These are phyloP conservation scores for Tupiocoris notatus DNA, from an alignment of 2,888 invertebrate species.

Conservation along the genomic window DNA sequence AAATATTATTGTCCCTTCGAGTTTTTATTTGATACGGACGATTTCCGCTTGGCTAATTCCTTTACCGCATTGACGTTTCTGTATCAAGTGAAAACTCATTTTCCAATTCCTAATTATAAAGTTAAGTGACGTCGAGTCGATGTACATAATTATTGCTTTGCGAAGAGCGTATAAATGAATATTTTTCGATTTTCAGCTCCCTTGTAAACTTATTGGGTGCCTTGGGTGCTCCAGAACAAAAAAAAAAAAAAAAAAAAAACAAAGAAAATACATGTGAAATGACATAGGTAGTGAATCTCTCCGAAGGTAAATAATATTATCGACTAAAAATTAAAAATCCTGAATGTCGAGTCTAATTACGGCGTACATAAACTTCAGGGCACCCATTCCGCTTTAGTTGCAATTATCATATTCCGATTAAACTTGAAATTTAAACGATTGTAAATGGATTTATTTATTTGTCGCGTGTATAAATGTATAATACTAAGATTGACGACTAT, in stretches of 20 bases:
- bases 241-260: background rate
- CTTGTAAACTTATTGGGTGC: background rate
- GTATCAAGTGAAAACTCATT: background rate
- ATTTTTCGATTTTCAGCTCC: too few relatives aligned
- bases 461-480: constrained; percentile 25
- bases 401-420: background rate
- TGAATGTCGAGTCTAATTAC: background rate
- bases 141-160: too few relatives aligned
- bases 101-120: background rate
- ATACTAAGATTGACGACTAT: constrained; percentile 17
- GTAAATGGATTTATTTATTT: constrained; percentile 20
- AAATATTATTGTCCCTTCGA: background rate
- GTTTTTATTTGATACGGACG: too few relatives aligned
- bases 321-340: background rate
- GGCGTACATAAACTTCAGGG: background rate
- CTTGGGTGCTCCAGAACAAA: background rate
- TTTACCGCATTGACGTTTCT: background rate
- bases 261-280: too few relatives aligned
- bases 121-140: too few relatives aligned
- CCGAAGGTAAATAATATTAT: too few relatives aligned
- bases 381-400: background rate
- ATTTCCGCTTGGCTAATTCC: background rate
- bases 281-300: too few relatives aligned
- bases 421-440: background rate
- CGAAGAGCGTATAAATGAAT: too few relatives aligned